A percentile compares a stretch with the other conserved stretches of the same genome.
phyloP scores from a whole-genome alignment of 2,888 invertebrate species.

The Cryptus armator region DNA sequence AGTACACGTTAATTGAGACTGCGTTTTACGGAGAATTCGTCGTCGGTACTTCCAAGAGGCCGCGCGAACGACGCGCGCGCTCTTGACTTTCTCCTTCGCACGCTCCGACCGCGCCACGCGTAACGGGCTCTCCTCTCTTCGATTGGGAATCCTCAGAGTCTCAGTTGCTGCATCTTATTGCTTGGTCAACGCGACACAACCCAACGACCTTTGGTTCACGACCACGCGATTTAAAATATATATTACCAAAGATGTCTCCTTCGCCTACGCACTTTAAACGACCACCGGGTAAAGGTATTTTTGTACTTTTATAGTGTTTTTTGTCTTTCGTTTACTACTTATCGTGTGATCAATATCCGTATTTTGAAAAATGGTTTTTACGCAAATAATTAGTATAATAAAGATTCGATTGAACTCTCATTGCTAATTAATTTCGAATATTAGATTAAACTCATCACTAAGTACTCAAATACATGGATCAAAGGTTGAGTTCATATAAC shows the following conservation, averaged over 20 bases:
- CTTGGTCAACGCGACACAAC: conserved; percentile 65
- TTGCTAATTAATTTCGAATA: too few relatives aligned
- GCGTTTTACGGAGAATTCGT: conserved; percentile 69
- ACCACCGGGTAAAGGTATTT: too few relatives aligned
- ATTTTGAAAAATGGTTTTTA: not conserved
- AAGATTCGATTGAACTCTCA: too few relatives aligned
- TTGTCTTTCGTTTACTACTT: too few relatives aligned
- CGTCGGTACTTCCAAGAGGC: conserved; percentile 65
- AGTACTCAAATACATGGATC: too few relatives aligned
- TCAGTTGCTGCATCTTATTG: not conserved
- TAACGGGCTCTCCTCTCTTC: conserved; percentile 54
- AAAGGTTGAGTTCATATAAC: too few relatives aligned
- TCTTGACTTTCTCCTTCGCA: conserved; percentile 70
- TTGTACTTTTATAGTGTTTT: too few relatives aligned
- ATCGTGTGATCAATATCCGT: too few relatives aligned
- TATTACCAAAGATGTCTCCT: not conserved
- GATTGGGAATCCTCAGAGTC: conserved; percentile 58
- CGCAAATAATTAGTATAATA: not conserved
- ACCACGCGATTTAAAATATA: conserved; percentile 68
- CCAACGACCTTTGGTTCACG: conserved; percentile 66
- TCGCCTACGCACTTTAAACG: not conserved
- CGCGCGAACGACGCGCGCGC: conserved; percentile 37
- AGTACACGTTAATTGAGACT: conserved; percentile 66
- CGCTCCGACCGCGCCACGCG: conserved; percentile 60
- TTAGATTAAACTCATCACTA: too few relatives aligned